phyloP scores from a whole-genome alignment of 2,797 vertebrate species.

The Esox lucius region DNA sequence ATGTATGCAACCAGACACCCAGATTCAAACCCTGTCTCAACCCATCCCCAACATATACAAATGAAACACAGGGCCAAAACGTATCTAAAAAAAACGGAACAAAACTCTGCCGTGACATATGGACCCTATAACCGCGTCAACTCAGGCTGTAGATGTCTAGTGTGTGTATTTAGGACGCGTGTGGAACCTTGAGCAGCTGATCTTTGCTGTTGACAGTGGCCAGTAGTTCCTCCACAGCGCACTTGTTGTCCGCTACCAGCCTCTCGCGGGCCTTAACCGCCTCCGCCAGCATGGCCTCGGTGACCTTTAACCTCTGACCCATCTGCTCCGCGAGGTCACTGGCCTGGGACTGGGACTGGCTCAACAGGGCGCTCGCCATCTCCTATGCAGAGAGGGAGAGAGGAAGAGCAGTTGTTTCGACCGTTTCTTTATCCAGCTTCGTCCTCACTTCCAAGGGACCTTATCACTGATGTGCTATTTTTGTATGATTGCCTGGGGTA shows the following conservation, averaged over 20 bases:
- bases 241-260: conserved; percentile 76
- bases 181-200: conserved; percentile 74
- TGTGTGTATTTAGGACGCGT: conserved; percentile 12
- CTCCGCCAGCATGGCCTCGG: conserved; percentile 76
- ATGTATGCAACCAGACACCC: too few relatives aligned
- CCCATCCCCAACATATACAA: too few relatives aligned
- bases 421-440: not conserved
- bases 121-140: too few relatives aligned
- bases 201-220: conserved; percentile 80
- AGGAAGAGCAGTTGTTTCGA: not conserved
- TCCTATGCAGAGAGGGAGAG: conserved; percentile 55
- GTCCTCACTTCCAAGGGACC: not conserved
- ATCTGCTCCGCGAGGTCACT: conserved; percentile 75
- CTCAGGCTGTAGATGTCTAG: not conserved
- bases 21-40: too few relatives aligned
- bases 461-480: not conserved
- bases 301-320: conserved; percentile 78
- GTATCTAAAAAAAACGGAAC: not conserved
- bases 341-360: conserved; percentile 68
- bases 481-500: not conserved
- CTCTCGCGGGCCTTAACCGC: conserved; percentile 76
- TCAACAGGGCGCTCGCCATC: conserved; percentile 67
- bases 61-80: too few relatives aligned
- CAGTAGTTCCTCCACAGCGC: conserved; percentile 74
- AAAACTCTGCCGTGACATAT: too few relatives aligned